These are phyloP conservation scores for Ploceus nigricollis DNA, from an alignment of 2,113 vertebrate species.

Conservation along the genomic window DNA sequence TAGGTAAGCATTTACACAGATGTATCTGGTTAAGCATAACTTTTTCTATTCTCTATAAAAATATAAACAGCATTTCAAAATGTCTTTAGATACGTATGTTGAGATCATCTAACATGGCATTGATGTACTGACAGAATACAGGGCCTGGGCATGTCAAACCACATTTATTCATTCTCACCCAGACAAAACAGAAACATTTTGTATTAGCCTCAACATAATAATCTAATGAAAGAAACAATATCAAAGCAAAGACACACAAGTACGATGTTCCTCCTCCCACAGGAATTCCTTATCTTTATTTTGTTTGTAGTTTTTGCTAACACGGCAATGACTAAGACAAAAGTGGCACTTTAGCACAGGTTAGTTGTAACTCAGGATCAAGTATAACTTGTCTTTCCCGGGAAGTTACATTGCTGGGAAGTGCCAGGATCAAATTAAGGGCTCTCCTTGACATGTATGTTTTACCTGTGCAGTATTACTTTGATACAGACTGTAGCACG, in stretches of 20 bases:
- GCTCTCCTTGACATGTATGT: background rate
- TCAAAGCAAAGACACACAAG: background rate
- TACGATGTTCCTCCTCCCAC: background rate
- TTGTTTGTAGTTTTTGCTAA: background rate
- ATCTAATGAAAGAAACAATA: background rate
- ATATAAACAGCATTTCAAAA: slow-evolving; percentile 58
- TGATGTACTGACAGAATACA: background rate
- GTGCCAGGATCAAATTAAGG: background rate
- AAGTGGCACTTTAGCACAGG: background rate
- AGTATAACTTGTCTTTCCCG: background rate
- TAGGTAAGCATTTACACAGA: slow-evolving; percentile 32
- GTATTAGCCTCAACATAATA: background rate
- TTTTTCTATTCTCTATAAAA: slow-evolving; percentile 72
- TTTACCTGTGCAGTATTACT: background rate
- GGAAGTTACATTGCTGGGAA: background rate
- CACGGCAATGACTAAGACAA: background rate
- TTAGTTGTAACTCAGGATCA: background rate
- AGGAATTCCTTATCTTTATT: background rate
- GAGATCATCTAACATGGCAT: background rate
- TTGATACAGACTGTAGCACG: background rate
- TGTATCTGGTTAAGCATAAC: slow-evolving; percentile 38
- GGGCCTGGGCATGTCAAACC: background rate
- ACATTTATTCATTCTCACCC: background rate
- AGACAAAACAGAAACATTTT: background rate
- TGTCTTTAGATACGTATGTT: background rate